Conservation (phyloP, 92 coral and sea anemone genomes). For the Diadumene lineata region DNA sequence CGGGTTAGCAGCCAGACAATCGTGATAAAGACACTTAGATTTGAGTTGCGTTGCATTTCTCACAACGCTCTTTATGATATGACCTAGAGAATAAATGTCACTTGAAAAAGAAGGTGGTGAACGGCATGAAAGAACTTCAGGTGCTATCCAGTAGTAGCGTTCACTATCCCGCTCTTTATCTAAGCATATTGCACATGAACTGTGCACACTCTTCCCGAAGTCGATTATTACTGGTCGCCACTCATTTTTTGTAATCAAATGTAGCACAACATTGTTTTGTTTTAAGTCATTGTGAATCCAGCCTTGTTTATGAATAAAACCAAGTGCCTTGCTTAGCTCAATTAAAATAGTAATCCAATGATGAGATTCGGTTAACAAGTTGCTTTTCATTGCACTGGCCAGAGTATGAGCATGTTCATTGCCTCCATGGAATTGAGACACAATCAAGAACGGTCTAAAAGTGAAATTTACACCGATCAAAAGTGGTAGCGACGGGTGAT, state of each 20-base stretch:
- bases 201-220: neutral
- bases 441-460: neutral
- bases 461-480: neutral
- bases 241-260: neutral
- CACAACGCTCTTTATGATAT: neutral
- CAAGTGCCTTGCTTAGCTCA: neutral
- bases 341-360: neutral
- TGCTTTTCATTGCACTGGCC: neutral
- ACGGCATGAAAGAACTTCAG: neutral
- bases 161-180: neutral
- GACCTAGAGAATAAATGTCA: neutral
- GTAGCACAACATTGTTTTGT: neutral
- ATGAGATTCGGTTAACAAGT: neutral
- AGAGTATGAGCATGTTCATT: neutral
- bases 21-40: neutral
- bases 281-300: conserved; percentile 5
- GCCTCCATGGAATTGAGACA: conserved; percentile 10
- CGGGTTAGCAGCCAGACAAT: neutral
- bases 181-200: no score
- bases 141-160: neutral
- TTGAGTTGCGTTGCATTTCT: neutral
- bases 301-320: neutral
- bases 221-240: conserved; percentile 2
- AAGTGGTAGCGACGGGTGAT: conserved; percentile 5
- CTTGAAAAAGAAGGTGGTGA: neutral